phyloP scores from a whole-genome alignment of 2,797 vertebrate genomes.

The Brachyrhaphis roseni region DNA sequence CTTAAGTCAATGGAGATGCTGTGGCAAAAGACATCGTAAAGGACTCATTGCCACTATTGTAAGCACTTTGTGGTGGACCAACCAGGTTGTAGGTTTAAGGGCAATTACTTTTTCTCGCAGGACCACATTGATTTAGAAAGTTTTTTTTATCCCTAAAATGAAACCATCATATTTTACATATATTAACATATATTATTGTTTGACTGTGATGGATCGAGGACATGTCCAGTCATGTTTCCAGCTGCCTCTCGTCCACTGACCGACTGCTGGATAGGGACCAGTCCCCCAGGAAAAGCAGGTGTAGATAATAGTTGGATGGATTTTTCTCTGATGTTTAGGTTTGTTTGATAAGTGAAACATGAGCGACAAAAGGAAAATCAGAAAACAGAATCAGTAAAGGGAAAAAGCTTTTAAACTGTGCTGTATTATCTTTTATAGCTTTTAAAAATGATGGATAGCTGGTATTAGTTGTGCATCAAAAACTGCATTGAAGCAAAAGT shows the following conservation, averaged over 20 bases:
- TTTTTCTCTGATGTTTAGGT: not conserved
- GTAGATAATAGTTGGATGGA: not conserved
- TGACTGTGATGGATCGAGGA: not conserved
- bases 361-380: too few relatives aligned
- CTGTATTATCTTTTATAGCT: not conserved
- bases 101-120: not conserved
- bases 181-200: not conserved
- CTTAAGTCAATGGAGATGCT: not conserved
- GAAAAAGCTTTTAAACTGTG: not conserved
- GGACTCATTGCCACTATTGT: not conserved
- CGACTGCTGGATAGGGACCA: not conserved
- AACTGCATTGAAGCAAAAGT: slow-evolving; percentile 11
- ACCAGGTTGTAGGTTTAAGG: not conserved
- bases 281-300: not conserved
- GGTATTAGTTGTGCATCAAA: not conserved
- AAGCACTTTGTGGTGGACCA: not conserved
- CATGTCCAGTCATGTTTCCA: not conserved
- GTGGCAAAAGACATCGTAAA: not conserved
- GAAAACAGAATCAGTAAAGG: not conserved
- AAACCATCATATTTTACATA: not conserved
- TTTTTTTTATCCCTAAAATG: not conserved
- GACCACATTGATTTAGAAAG: not conserved
- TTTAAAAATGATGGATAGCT: slow-evolving; percentile 11
- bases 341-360: not conserved
- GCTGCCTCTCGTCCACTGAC: not conserved